Evolutionary conservation across 2,888 invertebrate species (phyloP).

Genomic region (Magallana nippona): DNA sequence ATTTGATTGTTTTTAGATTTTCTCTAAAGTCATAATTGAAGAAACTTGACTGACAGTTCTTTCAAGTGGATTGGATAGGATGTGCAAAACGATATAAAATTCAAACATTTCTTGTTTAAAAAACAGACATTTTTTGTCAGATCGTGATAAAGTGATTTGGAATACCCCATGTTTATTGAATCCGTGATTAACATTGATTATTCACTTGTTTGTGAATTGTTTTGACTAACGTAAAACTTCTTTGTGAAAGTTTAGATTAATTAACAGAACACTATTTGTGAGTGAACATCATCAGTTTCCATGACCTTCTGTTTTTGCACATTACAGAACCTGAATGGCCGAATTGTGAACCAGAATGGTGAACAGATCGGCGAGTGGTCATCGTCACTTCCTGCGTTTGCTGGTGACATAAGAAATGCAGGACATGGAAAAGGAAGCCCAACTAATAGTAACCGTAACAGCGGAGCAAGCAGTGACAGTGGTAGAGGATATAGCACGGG

Average conservation of each 20-base stretch:
- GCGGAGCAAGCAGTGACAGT: conserved; percentile 77
- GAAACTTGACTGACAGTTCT: background rate
- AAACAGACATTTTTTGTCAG: background rate
- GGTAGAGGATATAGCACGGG: conserved; percentile 73
- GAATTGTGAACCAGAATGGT: conserved; percentile 62
- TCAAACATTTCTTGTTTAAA: background rate
- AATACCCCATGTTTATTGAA: background rate
- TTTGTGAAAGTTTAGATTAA: no score
- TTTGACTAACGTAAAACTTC: no score
- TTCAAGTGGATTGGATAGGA: conserved; percentile 11
- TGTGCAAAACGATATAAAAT: conserved; percentile 5
- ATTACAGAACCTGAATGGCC: conserved; percentile 61
- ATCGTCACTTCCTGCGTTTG: conserved; percentile 49
- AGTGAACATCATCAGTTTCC: background rate
- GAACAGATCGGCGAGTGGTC: conserved; percentile 60
- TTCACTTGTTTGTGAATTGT: no score
- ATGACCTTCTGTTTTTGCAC: conserved; percentile 17
- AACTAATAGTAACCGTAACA: conserved; percentile 77
- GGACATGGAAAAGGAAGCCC: conserved; percentile 73
- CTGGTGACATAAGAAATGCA: conserved; percentile 69
- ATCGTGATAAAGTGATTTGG: background rate
- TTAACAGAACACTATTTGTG: background rate
- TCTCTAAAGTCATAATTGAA: background rate
- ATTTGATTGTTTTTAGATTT: conserved; percentile 1
- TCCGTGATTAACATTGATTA: background rate